Evolutionary conservation across 2,113 vertebrate genomes (phyloP).

Genomic region (Calyptommatus sinebrachiatus): DNA sequence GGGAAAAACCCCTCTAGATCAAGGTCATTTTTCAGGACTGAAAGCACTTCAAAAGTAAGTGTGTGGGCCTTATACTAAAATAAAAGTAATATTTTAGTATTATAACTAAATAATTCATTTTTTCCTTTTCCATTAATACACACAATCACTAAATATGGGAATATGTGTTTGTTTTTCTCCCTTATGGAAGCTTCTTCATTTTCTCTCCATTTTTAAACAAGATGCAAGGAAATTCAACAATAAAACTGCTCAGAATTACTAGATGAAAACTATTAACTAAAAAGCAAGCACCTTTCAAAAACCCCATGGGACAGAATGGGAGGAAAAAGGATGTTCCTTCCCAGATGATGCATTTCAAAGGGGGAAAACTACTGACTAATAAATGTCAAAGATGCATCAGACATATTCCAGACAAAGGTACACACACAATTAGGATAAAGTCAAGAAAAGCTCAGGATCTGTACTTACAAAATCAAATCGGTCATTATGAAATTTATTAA

Average conservation of each 20-base stretch:
- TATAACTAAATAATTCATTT: neutral
- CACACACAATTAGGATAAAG: neutral
- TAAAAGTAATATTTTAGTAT: too few relatives aligned
- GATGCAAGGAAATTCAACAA: neutral
- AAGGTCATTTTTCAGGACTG: too few relatives aligned
- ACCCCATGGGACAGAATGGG: neutral
- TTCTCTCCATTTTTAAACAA: neutral
- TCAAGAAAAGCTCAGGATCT: neutral
- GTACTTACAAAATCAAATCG: neutral
- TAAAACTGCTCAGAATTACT: neutral
- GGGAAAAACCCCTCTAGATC: too few relatives aligned
- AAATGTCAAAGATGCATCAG: neutral
- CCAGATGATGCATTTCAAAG: neutral
- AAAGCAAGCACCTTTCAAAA: neutral
- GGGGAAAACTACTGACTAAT: neutral
- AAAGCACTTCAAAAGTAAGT: too few relatives aligned
- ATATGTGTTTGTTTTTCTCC: too few relatives aligned
- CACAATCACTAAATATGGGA: too few relatives aligned
- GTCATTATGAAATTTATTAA: neutral
- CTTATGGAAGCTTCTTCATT: too few relatives aligned
- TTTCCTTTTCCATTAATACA: conserved; percentile 1
- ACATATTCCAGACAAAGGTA: neutral
- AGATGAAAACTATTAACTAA: neutral
- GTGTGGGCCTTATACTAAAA: too few relatives aligned
- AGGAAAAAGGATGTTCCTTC: neutral